Evolutionary conservation across 2,113 vertebrate species (phyloP), one percentile per base, ranked within the genome.

Genomic region (Tupaia tana): DNA sequence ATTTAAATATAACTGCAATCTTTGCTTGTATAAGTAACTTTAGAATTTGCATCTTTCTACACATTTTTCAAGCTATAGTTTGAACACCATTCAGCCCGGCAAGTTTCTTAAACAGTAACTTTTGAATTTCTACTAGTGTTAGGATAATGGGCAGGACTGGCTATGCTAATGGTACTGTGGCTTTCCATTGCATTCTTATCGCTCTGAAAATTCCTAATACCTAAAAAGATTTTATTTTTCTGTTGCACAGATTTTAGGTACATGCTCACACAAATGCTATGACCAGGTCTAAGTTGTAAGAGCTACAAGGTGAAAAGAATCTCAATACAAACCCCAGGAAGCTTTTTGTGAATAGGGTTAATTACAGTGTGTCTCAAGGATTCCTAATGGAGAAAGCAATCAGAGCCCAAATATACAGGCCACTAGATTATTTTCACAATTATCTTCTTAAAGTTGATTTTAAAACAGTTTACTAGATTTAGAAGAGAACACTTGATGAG

Each of bases 401-500:
- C 67, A 75, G 71, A 82, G 78, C 24, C 6, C 54, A 22, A 90
- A 93, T 64, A 86, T 82, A 94, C 95, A 66, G 64, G 22, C n/a
- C 54, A 43, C 54, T 79, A 19, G 11, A 22, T 80, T 95, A 75
- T 58, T 96, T 86, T 88, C 94, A 93, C 16, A 87, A 75, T 73
- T 56, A 27, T 94, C 34, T 88, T 91, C 67, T 81, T 89, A 83
- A 95, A 92, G 29, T 90, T 85, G 66, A 56, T 59, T 79, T 93
- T 85, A 31, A 78, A 3, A 78, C 89, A 93, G 16, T 13, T 29
- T 22, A 67, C 96, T 96, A 94, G 80, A 87, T 85, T 89, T 93
- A 80, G 79, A 89, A 71, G 34, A 89, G 78, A 96, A 92, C 34
- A 78, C 24, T 86, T 90, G 93, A 96, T 82, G 63, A 95, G 83